These are phyloP conservation scores for Drosophila novamexicana DNA, from an alignment of 1,140 invertebrate species.

Conservation along the genomic window DNA sequence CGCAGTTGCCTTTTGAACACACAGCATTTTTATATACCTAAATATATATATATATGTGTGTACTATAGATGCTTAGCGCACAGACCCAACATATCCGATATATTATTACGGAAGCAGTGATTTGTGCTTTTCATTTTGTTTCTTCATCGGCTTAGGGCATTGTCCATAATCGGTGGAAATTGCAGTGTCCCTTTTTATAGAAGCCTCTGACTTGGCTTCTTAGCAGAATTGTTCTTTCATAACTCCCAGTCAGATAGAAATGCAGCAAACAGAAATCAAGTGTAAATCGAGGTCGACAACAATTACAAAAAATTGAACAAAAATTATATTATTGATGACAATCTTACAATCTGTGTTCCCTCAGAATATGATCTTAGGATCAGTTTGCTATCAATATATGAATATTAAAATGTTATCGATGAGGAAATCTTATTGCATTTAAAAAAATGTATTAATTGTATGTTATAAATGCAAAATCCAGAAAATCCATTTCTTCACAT, in stretches of 20 bases:
- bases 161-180: background rate
- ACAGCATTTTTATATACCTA: slow-evolving; percentile 12
- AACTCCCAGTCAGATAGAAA: too few species aligned
- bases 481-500: too few species aligned
- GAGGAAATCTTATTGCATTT: background rate
- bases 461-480: too few species aligned
- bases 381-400: background rate
- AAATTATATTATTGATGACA: background rate
- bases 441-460: too few species aligned
- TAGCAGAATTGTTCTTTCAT: too few species aligned
- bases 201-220: background rate
- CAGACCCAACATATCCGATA: background rate
- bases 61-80: too few species aligned
- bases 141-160: slow-evolving; percentile 6
- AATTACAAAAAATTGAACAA: background rate
- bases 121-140: slow-evolving; percentile 57
- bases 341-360: background rate
- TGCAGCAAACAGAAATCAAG: background rate
- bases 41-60: background rate
- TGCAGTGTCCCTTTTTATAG: background rate
- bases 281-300: slow-evolving; percentile 2
- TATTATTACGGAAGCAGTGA: slow-evolving; percentile 61
- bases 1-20: slow-evolving; percentile 49
- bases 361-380: background rate
- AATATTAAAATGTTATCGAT: background rate